Percentiles rank a stretch among this genome's conserved stretches.
Evolutionary conservation across 2,113 vertebrate genomes (phyloP).

Genomic region (Tachysurus vachellii): DNA sequence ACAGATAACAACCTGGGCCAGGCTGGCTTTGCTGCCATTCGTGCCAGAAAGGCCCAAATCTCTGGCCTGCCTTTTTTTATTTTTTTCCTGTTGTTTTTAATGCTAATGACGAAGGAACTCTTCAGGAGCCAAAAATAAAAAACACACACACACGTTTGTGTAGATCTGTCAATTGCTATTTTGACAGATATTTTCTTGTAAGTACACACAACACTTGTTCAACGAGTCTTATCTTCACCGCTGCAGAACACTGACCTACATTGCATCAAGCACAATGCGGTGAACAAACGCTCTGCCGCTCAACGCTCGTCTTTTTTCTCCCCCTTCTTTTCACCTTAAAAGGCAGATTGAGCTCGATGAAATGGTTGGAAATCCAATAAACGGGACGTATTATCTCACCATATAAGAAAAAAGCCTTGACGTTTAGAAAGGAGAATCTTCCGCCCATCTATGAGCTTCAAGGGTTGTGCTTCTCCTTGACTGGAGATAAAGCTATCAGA

Average conservation of each 20-base stretch:
- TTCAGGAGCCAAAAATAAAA: conserved; percentile 88
- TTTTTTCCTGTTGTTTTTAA: conserved; percentile 71
- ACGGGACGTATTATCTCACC: conserved; percentile 96
- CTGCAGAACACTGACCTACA: conserved; percentile 99
- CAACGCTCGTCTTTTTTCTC: conserved; percentile 85
- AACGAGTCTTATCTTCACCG: conserved; percentile 94
- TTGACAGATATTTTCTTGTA: conserved; percentile 99
- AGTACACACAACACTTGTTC: conserved; percentile 99
- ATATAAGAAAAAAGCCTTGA: conserved; percentile 81
- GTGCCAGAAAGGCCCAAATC: conserved; percentile 99
- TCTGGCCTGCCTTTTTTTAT: conserved; percentile 91
- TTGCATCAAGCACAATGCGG: conserved; percentile 99
- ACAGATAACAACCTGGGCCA: conserved; percentile 99
- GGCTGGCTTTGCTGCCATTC: conserved; percentile 96
- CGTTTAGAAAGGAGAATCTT: conserved; percentile 91
- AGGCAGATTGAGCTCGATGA: conserved; percentile 96
- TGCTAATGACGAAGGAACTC: conserved; percentile 99
- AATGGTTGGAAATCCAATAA: conserved; percentile 96
- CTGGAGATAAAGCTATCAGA: conserved; percentile 70
- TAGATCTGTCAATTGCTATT: conserved; percentile 99
- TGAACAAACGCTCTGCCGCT: conserved; percentile 93
- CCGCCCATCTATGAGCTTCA: conserved; percentile 90
- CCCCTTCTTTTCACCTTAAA: conserved; percentile 89
- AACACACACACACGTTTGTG: conserved; percentile 77
- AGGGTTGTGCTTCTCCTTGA: conserved; percentile 72